phyloP scores from a whole-genome alignment of 92 coral and sea anemone species.

The Desmophyllum pertusum region DNA sequence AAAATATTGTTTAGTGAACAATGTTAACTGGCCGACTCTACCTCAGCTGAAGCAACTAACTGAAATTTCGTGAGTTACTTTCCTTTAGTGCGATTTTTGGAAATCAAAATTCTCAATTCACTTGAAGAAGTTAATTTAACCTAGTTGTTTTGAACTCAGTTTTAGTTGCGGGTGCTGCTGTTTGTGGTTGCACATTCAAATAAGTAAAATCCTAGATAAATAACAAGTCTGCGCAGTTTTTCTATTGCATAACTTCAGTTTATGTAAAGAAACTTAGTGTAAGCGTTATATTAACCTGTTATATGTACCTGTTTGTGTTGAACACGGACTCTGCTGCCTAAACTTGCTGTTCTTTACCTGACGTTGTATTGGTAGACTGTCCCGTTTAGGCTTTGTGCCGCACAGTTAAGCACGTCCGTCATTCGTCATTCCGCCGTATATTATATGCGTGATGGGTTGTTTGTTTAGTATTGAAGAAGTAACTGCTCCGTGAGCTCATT shows the following conservation, averaged over 20 bases:
- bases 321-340: too few relatives aligned
- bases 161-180: background rate
- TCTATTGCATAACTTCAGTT: background rate
- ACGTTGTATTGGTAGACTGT: constrained; percentile 26
- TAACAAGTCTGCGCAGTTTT: background rate
- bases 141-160: background rate
- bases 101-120: background rate
- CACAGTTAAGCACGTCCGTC: constrained; percentile 37
- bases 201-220: background rate
- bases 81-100: background rate
- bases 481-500: constrained; percentile 45
- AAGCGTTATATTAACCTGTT: too few relatives aligned
- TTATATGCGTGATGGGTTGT: constrained; percentile 53
- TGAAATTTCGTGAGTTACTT: background rate
- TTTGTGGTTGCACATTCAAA: background rate
- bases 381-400: constrained; percentile 2
- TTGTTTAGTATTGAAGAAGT: constrained; percentile 45
- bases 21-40: background rate
- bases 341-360: constrained; percentile 2
- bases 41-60: background rate
- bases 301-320: constrained; percentile 26
- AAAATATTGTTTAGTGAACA: background rate
- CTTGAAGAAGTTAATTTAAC: background rate
- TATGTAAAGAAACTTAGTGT: background rate
- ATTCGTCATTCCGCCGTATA: constrained; percentile 10